phyloP scores from a whole-genome alignment of 2,797 vertebrate genomes.

The Menidia menidia region DNA sequence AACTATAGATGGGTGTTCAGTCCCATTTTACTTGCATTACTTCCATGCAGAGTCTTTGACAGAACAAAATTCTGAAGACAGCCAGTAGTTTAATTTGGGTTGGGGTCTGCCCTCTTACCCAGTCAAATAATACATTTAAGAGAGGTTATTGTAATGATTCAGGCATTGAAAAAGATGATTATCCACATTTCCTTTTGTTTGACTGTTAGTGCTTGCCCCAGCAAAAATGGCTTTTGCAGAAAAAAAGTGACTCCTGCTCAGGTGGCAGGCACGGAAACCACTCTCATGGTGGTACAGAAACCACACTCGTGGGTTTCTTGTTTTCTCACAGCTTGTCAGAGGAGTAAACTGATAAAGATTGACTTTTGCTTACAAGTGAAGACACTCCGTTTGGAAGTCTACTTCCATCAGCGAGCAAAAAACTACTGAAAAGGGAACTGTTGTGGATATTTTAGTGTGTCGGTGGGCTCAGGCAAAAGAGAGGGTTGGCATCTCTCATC shows the following conservation, averaged over 20 bases:
- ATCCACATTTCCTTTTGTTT: background rate
- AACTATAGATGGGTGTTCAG: too few relatives aligned
- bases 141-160: too few relatives aligned
- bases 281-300: background rate
- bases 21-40: too few relatives aligned
- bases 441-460: background rate
- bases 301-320: background rate
- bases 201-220: background rate
- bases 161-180: too few relatives aligned
- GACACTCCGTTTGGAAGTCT: too few relatives aligned
- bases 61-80: too few relatives aligned
- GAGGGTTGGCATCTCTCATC: conserved; percentile 3
- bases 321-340: background rate
- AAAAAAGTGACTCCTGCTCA: background rate
- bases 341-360: background rate
- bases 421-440: too few relatives aligned
- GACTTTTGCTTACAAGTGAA: background rate
- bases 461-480: background rate
- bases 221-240: conserved; percentile 7
- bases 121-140: too few relatives aligned
- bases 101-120: too few relatives aligned
- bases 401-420: too few relatives aligned
- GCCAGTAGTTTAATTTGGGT: too few relatives aligned
- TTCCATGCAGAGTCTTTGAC: too few relatives aligned
- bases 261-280: background rate